Conservation (phyloP, 2,113 vertebrate species). For the Nothoprocta pentlandii region DNA sequence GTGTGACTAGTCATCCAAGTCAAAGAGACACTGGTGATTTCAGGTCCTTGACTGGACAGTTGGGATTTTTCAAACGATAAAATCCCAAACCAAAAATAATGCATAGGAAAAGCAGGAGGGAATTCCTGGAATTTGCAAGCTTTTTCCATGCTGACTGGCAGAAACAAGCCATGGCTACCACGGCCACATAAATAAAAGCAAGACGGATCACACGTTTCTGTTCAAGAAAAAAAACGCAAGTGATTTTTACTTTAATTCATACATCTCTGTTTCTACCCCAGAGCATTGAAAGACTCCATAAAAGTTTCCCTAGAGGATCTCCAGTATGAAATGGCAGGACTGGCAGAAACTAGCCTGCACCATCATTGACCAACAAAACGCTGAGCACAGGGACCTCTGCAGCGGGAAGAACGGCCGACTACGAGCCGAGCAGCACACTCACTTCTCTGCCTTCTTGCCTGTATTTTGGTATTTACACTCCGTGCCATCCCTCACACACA, state of each 20-base stretch:
- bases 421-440: background rate
- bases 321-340: background rate
- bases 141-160: background rate
- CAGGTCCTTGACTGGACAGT: background rate
- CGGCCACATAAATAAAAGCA: background rate
- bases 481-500: constrained; percentile 1
- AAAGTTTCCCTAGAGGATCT: background rate
- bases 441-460: background rate
- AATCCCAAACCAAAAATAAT: background rate
- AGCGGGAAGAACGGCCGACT: background rate
- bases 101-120: background rate
- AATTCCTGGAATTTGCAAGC: background rate
- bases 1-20: background rate
- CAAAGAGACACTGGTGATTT: background rate
- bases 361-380: background rate
- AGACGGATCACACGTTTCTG: background rate
- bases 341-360: background rate
- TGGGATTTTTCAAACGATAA: background rate
- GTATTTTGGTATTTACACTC: constrained; percentile 56
- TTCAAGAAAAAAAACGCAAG: background rate
- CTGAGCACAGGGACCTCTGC: background rate
- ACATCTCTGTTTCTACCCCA: background rate
- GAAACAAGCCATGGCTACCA: background rate
- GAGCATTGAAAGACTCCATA: background rate
- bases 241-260: background rate